Conservation (phyloP, 2,888 invertebrate species). For the Crocallis elinguaria region DNA sequence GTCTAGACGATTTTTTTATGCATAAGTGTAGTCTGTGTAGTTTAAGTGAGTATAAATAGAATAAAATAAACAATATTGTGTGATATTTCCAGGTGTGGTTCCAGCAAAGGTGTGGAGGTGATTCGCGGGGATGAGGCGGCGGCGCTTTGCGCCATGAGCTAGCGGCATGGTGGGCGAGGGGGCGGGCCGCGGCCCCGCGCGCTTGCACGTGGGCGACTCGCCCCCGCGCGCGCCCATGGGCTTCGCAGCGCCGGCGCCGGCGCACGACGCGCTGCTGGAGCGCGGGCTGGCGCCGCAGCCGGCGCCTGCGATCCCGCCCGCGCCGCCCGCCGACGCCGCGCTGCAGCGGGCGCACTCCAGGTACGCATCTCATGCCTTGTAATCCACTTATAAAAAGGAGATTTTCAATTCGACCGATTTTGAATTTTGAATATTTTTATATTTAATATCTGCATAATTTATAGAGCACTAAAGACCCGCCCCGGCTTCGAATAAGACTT, state of each 20-base stretch:
- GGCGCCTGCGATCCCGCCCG: slow-evolving; percentile 60
- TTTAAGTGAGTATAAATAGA: too few species aligned
- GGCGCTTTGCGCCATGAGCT: slow-evolving; percentile 78
- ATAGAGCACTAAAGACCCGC: too few species aligned
- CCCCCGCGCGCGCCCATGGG: slow-evolving; percentile 85
- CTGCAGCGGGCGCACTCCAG: slow-evolving; percentile 90
- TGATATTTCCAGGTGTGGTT: slow-evolving; percentile 16
- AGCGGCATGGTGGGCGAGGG: slow-evolving; percentile 85
- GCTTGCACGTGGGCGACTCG: slow-evolving; percentile 86
- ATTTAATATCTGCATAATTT: too few species aligned
- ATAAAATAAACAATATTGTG: too few species aligned
- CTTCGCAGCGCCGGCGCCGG: slow-evolving; percentile 84
- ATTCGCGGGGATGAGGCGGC: slow-evolving; percentile 55
- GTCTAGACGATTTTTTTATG: too few species aligned
- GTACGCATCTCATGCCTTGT: slow-evolving; percentile 47
- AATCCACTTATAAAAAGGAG: too few species aligned
- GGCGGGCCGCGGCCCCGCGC: slow-evolving; percentile 87
- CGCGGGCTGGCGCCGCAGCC: slow-evolving; percentile 60
- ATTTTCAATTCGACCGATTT: too few species aligned
- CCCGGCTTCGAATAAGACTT: too few species aligned
- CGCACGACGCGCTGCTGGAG: slow-evolving; percentile 85
- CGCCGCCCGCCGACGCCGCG: slow-evolving; percentile 57
- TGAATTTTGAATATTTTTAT: too few species aligned
- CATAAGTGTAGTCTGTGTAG: too few species aligned
- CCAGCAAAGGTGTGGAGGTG: not conserved